Evolutionary conservation across 2,888 invertebrate species (phyloP).

Genomic region (Pharmacophagus antenor): DNA sequence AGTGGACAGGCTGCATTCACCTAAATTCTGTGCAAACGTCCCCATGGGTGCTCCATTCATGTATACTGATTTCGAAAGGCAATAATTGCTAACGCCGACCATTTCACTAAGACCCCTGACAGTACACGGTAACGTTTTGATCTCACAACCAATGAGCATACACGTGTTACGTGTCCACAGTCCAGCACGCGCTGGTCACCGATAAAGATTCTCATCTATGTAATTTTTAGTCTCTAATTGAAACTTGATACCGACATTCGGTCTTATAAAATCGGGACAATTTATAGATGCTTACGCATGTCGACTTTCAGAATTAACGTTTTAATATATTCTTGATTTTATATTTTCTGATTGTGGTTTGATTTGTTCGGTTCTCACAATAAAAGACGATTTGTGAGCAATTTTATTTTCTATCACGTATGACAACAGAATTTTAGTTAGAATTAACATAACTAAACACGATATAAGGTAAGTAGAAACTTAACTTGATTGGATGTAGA

Average conservation of each 20-base stretch:
- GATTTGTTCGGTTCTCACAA: slow-evolving; percentile 17
- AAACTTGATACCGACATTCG: slow-evolving; percentile 37
- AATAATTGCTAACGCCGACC: slow-evolving; percentile 43
- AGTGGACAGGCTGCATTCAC: slow-evolving; percentile 30
- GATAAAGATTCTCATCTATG: slow-evolving; percentile 34
- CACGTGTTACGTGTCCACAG: slow-evolving; percentile 6
- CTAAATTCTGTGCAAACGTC: slow-evolving; percentile 42
- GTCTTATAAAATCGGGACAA: slow-evolving; percentile 35
- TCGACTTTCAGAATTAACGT: slow-evolving; percentile 26
- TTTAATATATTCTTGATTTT: slow-evolving; percentile 23
- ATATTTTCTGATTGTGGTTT: slow-evolving; percentile 21
- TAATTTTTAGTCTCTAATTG: slow-evolving; percentile 38
- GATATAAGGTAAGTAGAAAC: background rate
- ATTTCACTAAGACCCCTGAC: slow-evolving; percentile 40
- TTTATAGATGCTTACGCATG: slow-evolving; percentile 32
- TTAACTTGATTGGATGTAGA: background rate
- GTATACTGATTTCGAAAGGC: slow-evolving; percentile 47
- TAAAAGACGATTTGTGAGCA: slow-evolving; percentile 11
- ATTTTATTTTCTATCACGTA: slow-evolving; percentile 11
- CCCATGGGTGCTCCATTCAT: slow-evolving; percentile 43
- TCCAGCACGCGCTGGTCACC: slow-evolving; percentile 3
- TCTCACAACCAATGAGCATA: slow-evolving; percentile 9
- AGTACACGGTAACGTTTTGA: slow-evolving; percentile 39
- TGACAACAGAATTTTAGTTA: slow-evolving; percentile 18
- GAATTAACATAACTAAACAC: slow-evolving; percentile 3